A percentile compares a stretch with the other conserved stretches of the same genome.
Evolutionary conservation across 2,113 vertebrate genomes (phyloP).

Genomic region (Lophius piscatorius): DNA sequence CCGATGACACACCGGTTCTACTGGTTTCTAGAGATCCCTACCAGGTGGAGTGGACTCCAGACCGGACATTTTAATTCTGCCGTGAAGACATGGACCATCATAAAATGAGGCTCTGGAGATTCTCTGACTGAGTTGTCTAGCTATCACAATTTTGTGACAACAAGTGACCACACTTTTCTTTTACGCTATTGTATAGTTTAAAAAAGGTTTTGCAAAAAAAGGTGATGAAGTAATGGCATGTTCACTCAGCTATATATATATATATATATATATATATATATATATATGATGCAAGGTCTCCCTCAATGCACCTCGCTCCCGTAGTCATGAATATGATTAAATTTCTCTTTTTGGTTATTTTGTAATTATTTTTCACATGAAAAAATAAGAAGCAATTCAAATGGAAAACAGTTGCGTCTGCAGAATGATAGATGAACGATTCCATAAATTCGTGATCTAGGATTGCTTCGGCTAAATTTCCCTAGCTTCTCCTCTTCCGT

Average conservation of each 20-base stretch:
- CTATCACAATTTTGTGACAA: neutral
- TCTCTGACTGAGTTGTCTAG: too few species aligned
- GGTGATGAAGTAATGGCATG: constrained; percentile 32
- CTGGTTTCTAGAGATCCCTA: too few species aligned
- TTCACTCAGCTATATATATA: neutral
- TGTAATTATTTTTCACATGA: constrained; percentile 43
- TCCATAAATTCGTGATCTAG: constrained; percentile 54
- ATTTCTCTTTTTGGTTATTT: constrained; percentile 42
- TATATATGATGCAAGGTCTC: neutral
- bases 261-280: too few species aligned
- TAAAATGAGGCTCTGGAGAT: too few species aligned
- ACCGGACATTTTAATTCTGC: too few species aligned
- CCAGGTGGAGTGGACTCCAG: too few species aligned
- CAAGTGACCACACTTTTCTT: too few species aligned
- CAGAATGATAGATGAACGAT: constrained; percentile 64
- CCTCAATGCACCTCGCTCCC: neutral
- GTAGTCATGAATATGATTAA: constrained; percentile 43
- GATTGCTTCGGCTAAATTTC: constrained; percentile 58
- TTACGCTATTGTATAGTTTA: neutral
- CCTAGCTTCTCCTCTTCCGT: constrained; percentile 47
- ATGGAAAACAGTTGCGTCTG: constrained; percentile 61
- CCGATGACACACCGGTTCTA: too few species aligned
- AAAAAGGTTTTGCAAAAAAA: constrained; percentile 1
- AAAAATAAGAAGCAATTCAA: constrained; percentile 60
- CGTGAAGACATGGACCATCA: too few species aligned